Conservation (phyloP, 2,888 invertebrate species). For the Deroplatys truncata region DNA sequence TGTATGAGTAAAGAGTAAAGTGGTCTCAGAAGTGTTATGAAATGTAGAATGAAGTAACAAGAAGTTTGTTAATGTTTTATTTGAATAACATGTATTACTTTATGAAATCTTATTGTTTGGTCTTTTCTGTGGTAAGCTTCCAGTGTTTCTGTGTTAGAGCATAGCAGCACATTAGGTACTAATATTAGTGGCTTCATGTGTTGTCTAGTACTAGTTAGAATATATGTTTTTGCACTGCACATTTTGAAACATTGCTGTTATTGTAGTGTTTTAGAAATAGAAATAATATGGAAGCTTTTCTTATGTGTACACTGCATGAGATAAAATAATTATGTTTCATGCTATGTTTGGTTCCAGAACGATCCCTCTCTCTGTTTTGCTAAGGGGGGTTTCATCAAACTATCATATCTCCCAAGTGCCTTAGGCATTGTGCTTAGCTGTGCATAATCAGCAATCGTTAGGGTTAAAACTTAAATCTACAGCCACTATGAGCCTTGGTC, state of each 20-base stretch:
- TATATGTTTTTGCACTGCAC: background rate
- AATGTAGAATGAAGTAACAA: too few species aligned
- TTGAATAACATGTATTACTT: too few species aligned
- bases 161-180: background rate
- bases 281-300: background rate
- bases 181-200: background rate
- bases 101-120: constrained; percentile 32
- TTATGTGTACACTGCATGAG: background rate
- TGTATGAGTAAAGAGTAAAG: too few species aligned
- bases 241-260: background rate
- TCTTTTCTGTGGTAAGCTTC: too few species aligned
- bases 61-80: too few species aligned
- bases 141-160: background rate
- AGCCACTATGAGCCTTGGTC: too few species aligned
- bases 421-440: too few species aligned
- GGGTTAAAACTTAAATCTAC: too few species aligned
- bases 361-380: background rate
- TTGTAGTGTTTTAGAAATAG: background rate
- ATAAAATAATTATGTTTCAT: background rate
- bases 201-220: background rate
- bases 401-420: too few species aligned
- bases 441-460: too few species aligned
- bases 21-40: too few species aligned
- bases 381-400: too few species aligned
- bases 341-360: background rate